Evolutionary conservation across 2,888 invertebrate genomes (phyloP).

Genomic region (Baronia brevicornis): DNA sequence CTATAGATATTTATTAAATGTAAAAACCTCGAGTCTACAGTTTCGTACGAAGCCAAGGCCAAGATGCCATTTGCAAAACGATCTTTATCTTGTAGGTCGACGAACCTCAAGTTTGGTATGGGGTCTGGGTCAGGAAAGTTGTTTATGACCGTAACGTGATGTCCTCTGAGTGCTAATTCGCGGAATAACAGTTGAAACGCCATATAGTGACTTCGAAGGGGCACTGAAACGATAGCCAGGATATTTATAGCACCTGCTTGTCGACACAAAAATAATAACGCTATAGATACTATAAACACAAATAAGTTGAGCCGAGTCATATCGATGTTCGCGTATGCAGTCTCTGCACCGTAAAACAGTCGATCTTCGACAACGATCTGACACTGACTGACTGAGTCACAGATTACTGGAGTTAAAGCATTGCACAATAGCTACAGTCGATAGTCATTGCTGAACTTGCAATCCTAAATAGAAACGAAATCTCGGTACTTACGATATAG

Average conservation of each 20-base stretch:
- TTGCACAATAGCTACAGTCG: too few species aligned
- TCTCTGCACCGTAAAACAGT: slow-evolving; percentile 19
- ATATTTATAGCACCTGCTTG: slow-evolving; percentile 56
- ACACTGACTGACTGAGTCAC: slow-evolving; percentile 24
- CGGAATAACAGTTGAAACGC: slow-evolving; percentile 75
- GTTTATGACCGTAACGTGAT: slow-evolving; percentile 78
- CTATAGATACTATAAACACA: slow-evolving; percentile 13
- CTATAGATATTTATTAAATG: slow-evolving; percentile 27
- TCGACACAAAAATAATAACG: slow-evolving; percentile 21
- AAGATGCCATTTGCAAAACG: slow-evolving; percentile 13
- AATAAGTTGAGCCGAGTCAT: slow-evolving; percentile 17
- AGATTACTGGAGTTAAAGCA: too few species aligned
- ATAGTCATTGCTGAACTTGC: too few species aligned
- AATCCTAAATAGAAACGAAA: too few species aligned
- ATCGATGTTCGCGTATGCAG: slow-evolving; percentile 20
- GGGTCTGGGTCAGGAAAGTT: slow-evolving; percentile 67
- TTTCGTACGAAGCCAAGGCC: slow-evolving; percentile 29
- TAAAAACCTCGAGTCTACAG: slow-evolving; percentile 19
- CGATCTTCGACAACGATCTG: too few species aligned
- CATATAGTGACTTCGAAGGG: slow-evolving; percentile 79
- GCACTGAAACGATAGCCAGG: slow-evolving; percentile 71
- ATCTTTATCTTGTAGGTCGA: slow-evolving; percentile 49
- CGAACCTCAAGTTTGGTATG: slow-evolving; percentile 68
- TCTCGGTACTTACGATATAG: too few species aligned
- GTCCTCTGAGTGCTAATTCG: slow-evolving; percentile 74